Percentiles rank a stretch among this genome's conserved stretches.
Conservation (phyloP, 2,888 invertebrate genomes). For the Papilio protenor region DNA sequence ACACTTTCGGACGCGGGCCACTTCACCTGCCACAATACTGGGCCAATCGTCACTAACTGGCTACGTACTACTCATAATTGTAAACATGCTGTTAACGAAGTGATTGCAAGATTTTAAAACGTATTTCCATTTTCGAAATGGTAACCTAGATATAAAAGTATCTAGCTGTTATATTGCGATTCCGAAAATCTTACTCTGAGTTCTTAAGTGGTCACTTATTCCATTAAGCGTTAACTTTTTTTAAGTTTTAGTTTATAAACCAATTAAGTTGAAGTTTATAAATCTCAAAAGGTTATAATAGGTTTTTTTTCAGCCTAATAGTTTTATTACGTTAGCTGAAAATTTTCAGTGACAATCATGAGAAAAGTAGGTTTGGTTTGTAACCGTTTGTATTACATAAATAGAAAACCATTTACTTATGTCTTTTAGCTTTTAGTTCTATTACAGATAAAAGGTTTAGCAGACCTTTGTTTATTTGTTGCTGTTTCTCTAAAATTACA, state of each 20-base stretch:
- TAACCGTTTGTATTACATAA: background rate
- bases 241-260: too few species aligned
- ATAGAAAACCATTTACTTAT: background rate
- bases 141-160: too few species aligned
- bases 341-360: background rate
- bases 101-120: background rate
- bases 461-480: constrained; percentile 20
- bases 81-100: constrained; percentile 1
- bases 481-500: constrained; percentile 6
- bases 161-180: too few species aligned
- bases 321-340: background rate
- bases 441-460: constrained; percentile 14
- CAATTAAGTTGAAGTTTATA: too few species aligned
- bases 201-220: too few species aligned
- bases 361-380: background rate
- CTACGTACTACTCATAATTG: constrained; percentile 18
- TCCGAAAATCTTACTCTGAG: too few species aligned
- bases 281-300: background rate
- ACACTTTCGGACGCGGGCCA: constrained; percentile 70
- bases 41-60: constrained; percentile 27
- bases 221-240: too few species aligned
- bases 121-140: background rate
- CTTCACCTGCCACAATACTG: constrained; percentile 60
- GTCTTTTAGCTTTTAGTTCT: background rate
- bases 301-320: background rate